Base-by-base conservation (phyloP, 2,888 invertebrate species). In the Vannuccia rotundouncinata region DNA sequence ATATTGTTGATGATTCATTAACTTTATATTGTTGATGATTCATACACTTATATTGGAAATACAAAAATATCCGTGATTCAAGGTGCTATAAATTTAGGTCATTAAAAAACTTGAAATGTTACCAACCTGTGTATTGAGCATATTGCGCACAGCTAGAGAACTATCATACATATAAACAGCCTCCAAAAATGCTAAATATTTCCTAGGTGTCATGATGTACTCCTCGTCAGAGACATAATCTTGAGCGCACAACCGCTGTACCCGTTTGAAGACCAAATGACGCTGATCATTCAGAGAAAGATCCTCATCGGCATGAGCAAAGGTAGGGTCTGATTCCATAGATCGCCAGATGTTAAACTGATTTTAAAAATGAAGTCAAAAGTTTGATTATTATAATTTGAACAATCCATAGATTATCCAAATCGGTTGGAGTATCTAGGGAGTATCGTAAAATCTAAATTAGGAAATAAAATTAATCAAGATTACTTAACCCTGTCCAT, bases 331-430 rank as follows among this genome's bases (percentile, higher is more conserved):
- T 79, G 90, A 91, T 85, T 93, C 92, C 84, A 95, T 86, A 0
- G 91, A 91, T 22, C 91, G 90, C 93, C 93, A 94, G 85, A 95
- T 90, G 86, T 92, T 91, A 87, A 92, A 91, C 94, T 94, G 85
- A 5, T 89, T 89, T 78, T 81, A 82, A 83, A 66, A 66, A 27
- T 25, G 0, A 2, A 66, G 66, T 2, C 27, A n/a, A n/a, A n/a
- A n/a, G n/a, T n/a, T n/a, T n/a, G n/a, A n/a, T n/a, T n/a, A n/a
- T n/a, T n/a, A n/a, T n/a, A n/a, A n/a, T n/a, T n/a, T n/a, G n/a
- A n/a, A n/a, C n/a, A n/a, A n/a, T n/a, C n/a, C n/a, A n/a, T n/a
- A n/a, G n/a, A n/a, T n/a, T n/a, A n/a, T n/a, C n/a, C n/a, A n/a
- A n/a, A n/a, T n/a, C n/a, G n/a, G n/a, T n/a, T n/a, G n/a, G n/a